Conservation (phyloP, 2,888 invertebrate species). For the Disparrhopalites patrizii region DNA sequence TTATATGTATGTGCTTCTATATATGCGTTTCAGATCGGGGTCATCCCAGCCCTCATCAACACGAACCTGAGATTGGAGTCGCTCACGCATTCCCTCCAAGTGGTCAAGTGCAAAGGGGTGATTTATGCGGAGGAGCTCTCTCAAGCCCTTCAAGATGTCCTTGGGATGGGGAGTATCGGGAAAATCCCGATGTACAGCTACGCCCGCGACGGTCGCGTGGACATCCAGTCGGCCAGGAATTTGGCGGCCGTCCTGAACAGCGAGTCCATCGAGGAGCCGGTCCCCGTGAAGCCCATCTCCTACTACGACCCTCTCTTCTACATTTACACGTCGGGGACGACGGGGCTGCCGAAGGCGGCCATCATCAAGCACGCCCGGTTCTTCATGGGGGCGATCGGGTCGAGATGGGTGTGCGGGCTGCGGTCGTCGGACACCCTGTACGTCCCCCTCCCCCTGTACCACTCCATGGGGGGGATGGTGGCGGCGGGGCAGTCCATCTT, state of each 20-base stretch:
- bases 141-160: slow-evolving; percentile 1
- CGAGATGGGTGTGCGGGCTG: slow-evolving; percentile 60
- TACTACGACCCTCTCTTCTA: slow-evolving; percentile 79
- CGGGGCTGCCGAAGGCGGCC: slow-evolving; percentile 95
- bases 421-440: slow-evolving; percentile 67
- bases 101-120: slow-evolving; percentile 78
- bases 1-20: no score
- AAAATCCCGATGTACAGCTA: slow-evolving; percentile 1
- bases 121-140: slow-evolving; percentile 70
- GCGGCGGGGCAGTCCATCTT: slow-evolving; percentile 52
- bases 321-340: slow-evolving; percentile 98
- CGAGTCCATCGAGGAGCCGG: slow-evolving; percentile 57
- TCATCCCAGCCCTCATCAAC: slow-evolving; percentile 85
- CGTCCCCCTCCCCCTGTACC: slow-evolving; percentile 59
- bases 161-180: neutral
- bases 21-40: slow-evolving; percentile 63
- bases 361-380: slow-evolving; percentile 80
- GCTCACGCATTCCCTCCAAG: slow-evolving; percentile 78
- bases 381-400: slow-evolving; percentile 50
- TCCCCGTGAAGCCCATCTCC: slow-evolving; percentile 56
- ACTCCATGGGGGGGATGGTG: slow-evolving; percentile 58
- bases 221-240: slow-evolving; percentile 6
- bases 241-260: slow-evolving; percentile 2
- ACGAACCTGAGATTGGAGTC: slow-evolving; percentile 80
- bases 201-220: neutral